Evolutionary conservation across 2,888 invertebrate genomes (phyloP), one percentile per base, ranked within the genome.

Genomic region (Pseudeuparius sepicola): DNA sequence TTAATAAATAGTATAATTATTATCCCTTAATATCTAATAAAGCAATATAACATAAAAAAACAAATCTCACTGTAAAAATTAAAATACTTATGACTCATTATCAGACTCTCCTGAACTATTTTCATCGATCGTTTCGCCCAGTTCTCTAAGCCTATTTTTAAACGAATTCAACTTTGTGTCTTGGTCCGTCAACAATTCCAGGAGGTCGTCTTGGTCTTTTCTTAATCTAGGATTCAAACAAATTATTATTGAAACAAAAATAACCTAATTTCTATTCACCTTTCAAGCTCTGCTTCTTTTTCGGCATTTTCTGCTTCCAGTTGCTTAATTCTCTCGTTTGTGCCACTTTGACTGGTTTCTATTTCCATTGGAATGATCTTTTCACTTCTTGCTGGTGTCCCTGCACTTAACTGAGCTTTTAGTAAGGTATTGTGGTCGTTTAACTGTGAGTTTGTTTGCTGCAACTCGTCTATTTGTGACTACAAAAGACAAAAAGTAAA

Each of bases 171-270:
- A 44, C 50, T 55, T 59, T 4, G 47, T 35, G 49, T 80, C 94
- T 68, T 96, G 93, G 59, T 96, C 90, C 1, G 88, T 81, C 23
- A 97, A 66, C 37, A 97, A 63, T 53, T 87, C 83, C 36, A 97
- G 62, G 42, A 97, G 63, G 62, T 96, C 93, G 48, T 97, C 96
- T 59, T 96, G 94, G 54, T 97, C 96, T 54, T 80, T 86, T 54
- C 73, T 76, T 41, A 89, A 54, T 44, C 71, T 43, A 24, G 20
- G n/a, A 20, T 20, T n/a, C 6, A 20, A 7, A n/a, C 6, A 20
- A 70, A 24, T 74, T n/a, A 20, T 20, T 20, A 7, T 6, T 20
- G 20, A 20, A 7, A 20, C 20, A n/a, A 7, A n/a, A n/a, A n/a
- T n/a, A n/a, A n/a, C n/a, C n/a, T n/a, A n/a, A n/a, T n/a, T n/a